phyloP scores from a whole-genome alignment of 2,888 invertebrate species.

The Malachius bipustulatus region DNA sequence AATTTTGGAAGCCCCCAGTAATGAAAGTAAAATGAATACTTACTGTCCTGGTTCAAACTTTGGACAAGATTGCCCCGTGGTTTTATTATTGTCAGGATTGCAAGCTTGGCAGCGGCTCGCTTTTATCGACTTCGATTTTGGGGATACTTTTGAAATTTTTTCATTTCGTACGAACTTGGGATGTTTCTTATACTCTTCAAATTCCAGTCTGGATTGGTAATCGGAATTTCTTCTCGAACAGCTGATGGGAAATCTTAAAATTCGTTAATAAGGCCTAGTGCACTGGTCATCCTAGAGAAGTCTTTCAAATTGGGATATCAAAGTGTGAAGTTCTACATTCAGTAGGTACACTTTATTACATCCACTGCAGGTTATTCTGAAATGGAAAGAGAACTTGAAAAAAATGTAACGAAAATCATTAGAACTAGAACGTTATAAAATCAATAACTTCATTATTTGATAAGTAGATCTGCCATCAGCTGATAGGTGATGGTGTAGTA shows the following conservation, averaged over 20 bases:
- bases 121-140: conserved; percentile 24
- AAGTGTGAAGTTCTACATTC: neutral
- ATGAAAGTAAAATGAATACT: conserved; percentile 23
- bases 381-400: too few species aligned
- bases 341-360: neutral
- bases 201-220: conserved; percentile 29
- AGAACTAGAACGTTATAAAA: too few species aligned
- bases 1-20: too few species aligned
- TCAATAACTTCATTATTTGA: too few species aligned
- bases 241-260: neutral
- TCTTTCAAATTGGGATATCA: neutral
- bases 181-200: conserved; percentile 29
- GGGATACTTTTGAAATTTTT: conserved; percentile 18
- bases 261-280: conserved; percentile 5
- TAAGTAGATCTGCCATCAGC: too few species aligned
- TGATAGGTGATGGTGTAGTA: too few species aligned
- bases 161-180: conserved; percentile 28
- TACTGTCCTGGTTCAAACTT: conserved; percentile 36
- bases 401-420: too few species aligned
- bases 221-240: neutral
- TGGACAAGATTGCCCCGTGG: conserved; percentile 38
- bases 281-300: conserved; percentile 11
- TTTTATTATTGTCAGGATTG: conserved; percentile 31
- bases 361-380: too few species aligned
- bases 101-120: conserved; percentile 29